These are phyloP conservation scores for Melanotaenia duboulayi DNA, from an alignment of 2,113 vertebrate genomes.

Conservation along the genomic window DNA sequence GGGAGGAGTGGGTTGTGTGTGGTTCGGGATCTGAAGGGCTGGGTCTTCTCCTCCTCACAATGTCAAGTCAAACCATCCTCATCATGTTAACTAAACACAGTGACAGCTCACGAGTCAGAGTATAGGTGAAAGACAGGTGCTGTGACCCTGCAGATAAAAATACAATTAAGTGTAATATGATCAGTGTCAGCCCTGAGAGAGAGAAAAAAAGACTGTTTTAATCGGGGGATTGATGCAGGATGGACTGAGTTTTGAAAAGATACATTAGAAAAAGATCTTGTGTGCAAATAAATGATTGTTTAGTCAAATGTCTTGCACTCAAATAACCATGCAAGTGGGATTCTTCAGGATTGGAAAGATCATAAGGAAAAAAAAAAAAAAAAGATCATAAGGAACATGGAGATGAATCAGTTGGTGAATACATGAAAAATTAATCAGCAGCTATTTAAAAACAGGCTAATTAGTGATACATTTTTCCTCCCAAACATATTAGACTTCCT, in stretches of 20 bases:
- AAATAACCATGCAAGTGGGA: too few species aligned
- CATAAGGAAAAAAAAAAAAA: too few species aligned
- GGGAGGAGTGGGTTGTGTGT: not conserved
- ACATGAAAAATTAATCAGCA: not conserved
- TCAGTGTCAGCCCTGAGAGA: not conserved
- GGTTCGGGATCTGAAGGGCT: not conserved
- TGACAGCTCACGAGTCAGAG: not conserved
- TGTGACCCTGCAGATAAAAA: constrained; percentile 3
- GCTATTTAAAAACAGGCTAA: constrained; percentile 4
- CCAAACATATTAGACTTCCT: too few species aligned
- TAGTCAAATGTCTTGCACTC: too few species aligned
- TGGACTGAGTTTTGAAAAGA: not conserved
- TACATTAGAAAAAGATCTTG: too few species aligned
- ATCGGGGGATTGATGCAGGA: not conserved
- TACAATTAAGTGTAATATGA: not conserved
- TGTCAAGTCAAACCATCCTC: not conserved
- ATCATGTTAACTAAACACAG: constrained; percentile 7
- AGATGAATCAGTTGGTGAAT: not conserved
- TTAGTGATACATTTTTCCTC: not conserved
- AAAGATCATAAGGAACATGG: too few species aligned
- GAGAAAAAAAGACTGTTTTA: not conserved
- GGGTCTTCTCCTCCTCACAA: too few species aligned
- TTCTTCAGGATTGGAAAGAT: too few species aligned
- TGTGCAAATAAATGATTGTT: too few species aligned
- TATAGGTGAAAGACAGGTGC: not conserved